phyloP scores from a whole-genome alignment of 1,140 invertebrate genomes.

The Zaprionus ornatus region DNA sequence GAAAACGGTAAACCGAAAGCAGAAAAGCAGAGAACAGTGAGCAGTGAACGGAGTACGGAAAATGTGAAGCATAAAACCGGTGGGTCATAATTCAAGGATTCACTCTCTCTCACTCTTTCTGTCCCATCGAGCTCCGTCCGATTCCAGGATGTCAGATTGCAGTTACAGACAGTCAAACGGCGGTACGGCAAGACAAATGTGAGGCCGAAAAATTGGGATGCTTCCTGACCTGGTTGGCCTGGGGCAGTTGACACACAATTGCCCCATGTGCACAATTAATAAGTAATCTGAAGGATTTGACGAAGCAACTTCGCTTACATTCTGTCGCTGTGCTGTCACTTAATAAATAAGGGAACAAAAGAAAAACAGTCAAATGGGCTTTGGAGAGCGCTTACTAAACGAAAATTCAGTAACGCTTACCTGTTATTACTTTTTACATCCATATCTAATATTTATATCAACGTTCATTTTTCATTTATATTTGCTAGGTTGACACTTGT shows the following conservation, averaged over 20 bases:
- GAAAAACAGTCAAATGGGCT: background rate
- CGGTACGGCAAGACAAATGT: constrained; percentile 44
- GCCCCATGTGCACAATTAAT: constrained; percentile 36
- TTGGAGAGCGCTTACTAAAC: background rate
- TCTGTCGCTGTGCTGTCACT: background rate
- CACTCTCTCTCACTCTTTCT: background rate
- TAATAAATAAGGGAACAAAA: background rate
- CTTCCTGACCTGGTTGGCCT: background rate
- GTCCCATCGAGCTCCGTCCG: background rate
- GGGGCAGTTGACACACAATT: constrained; percentile 33
- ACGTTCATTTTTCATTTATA: no score
- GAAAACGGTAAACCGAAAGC: constrained; percentile 27
- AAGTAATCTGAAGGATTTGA: constrained; percentile 36
- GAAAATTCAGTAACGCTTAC: background rate
- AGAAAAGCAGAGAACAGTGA: constrained; percentile 25
- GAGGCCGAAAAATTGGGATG: constrained; percentile 17
- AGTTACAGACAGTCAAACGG: constrained; percentile 16
- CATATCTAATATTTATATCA: no score
- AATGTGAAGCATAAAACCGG: constrained; percentile 4
- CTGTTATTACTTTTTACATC: background rate
- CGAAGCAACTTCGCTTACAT: constrained; percentile 4
- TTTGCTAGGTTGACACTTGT: background rate
- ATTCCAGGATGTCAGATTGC: constrained; percentile 25
- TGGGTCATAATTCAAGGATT: constrained; percentile 42
- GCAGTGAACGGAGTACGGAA: background rate